A percentile compares a stretch with the other conserved stretches of the same genome.
These are phyloP conservation scores for Pangasius djambal DNA, from an alignment of 2,797 vertebrate species.

Conservation along the genomic window DNA sequence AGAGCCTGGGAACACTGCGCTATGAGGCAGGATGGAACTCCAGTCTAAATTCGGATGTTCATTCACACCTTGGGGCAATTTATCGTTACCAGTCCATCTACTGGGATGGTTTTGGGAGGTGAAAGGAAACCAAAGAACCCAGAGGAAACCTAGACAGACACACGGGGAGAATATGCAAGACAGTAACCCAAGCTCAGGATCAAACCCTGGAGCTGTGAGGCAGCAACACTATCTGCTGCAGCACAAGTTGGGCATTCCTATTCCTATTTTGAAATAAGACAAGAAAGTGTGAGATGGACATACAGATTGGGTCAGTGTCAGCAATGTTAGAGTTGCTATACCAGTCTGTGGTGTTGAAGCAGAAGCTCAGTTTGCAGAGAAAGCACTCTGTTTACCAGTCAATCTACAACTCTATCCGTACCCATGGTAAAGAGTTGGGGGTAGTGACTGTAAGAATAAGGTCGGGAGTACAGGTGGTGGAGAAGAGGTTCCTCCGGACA, in stretches of 20 bases:
- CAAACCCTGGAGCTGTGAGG: background rate
- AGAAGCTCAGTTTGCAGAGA: background rate
- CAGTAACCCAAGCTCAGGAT: background rate
- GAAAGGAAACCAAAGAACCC: background rate
- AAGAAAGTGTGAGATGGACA: background rate
- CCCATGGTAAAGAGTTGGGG: background rate
- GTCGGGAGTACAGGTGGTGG: background rate
- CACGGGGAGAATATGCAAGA: background rate
- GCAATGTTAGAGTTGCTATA: background rate
- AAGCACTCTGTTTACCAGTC: background rate
- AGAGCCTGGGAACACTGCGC: background rate
- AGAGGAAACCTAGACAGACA: background rate
- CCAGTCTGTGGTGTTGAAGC: background rate
- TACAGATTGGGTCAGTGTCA: background rate
- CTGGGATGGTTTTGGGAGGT: background rate
- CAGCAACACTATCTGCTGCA: background rate
- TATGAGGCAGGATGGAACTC: background rate
- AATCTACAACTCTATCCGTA: no score
- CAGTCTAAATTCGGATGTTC: background rate
- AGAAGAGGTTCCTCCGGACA: background rate
- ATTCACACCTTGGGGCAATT: no score
- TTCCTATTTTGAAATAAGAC: background rate
- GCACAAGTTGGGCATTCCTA: background rate
- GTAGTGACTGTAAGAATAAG: background rate
- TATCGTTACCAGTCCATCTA: background rate